Evolutionary conservation across 1,140 invertebrate genomes (phyloP).

Genomic region (Brachionus calyciflorus): DNA sequence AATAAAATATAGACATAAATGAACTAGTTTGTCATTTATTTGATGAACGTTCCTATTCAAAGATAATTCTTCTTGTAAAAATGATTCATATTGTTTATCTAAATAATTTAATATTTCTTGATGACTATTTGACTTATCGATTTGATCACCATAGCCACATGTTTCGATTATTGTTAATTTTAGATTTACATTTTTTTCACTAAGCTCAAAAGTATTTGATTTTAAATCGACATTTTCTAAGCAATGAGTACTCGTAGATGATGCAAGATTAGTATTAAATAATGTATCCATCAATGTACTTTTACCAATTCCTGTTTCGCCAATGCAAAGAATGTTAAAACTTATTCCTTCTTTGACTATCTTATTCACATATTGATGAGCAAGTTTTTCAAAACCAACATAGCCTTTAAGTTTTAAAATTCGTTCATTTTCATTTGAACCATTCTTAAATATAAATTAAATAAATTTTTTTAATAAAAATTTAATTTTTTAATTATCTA

Average conservation of each 20-base stretch:
- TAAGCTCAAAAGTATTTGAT: slow-evolving; percentile 91
- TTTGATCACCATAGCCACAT: slow-evolving; percentile 97
- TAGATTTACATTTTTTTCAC: slow-evolving; percentile 90
- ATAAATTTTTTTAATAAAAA: not conserved
- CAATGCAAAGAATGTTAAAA: slow-evolving; percentile 94
- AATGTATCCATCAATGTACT: slow-evolving; percentile 97
- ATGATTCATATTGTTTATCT: slow-evolving; percentile 94
- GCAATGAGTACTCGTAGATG: slow-evolving; percentile 81
- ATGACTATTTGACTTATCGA: slow-evolving; percentile 96
- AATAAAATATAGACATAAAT: slow-evolving; percentile 97
- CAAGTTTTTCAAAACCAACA: slow-evolving; percentile 96
- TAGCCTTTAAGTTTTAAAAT: slow-evolving; percentile 68
- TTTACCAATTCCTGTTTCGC: slow-evolving; percentile 94
- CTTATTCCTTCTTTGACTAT: slow-evolving; percentile 94
- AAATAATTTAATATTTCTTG: slow-evolving; percentile 97
- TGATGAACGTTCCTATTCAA: slow-evolving; percentile 84
- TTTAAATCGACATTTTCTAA: slow-evolving; percentile 85
- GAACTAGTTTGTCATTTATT: slow-evolving; percentile 91
- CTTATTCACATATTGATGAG: slow-evolving; percentile 96
- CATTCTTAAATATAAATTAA: not conserved
- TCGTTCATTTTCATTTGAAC: not conserved
- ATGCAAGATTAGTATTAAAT: slow-evolving; percentile 96
- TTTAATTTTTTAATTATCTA: not conserved
- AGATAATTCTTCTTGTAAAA: slow-evolving; percentile 94
- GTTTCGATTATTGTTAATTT: slow-evolving; percentile 97